Base-by-base conservation (phyloP, 1,140 invertebrate genomes). In the Goniozus legneri region DNA sequence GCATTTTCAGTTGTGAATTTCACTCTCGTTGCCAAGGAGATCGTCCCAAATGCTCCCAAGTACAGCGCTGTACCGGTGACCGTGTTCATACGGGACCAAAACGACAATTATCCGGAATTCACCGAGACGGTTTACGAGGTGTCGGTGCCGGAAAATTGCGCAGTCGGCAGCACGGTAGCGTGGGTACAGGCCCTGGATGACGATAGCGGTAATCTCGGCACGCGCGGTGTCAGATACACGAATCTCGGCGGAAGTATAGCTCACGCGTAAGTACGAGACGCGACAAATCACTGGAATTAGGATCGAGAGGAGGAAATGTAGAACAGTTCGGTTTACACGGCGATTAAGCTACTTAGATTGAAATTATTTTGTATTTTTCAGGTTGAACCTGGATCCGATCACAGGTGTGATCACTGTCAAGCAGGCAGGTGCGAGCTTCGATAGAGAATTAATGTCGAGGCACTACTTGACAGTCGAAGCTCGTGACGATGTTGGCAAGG, bases 31-130 rank as follows among this genome's bases (percentile, higher is more conserved):
- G 92, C 92, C 10, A 85, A 86, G 69, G 92, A 95, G 80, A 80
- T 85, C 39, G 86, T 88, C 47, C 76, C 83, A 52, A 74, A 77
- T 51, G 79, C 83, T 35, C 84, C 87, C 3, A 89, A 90, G 72
- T 84, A 84, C 46, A 91, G 86, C 63, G 74, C 81, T n/a, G 92
- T 91, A 1, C 85, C 88, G 30, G 86, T 97, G 2, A 88, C 84
- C 8, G 84, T 97, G 34, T 82, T 86, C 52, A 86, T 98, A 60
- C 80, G 86, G 50, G 95, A 98, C 76, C 84, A 90, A 66, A 97
- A 97, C 65, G 95, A 97, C 67, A 96, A 97, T 72, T 89, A 89
- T 65, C 95, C 94, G 0, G 86, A 91, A 67, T 97, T 97, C 63
- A 84, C 81, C 0, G 81, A 88, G 59, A 74, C 80, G 13, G 65